These are phyloP conservation scores for Bugula neritina DNA, from an alignment of 2,888 invertebrate species.

Conservation along the genomic window DNA sequence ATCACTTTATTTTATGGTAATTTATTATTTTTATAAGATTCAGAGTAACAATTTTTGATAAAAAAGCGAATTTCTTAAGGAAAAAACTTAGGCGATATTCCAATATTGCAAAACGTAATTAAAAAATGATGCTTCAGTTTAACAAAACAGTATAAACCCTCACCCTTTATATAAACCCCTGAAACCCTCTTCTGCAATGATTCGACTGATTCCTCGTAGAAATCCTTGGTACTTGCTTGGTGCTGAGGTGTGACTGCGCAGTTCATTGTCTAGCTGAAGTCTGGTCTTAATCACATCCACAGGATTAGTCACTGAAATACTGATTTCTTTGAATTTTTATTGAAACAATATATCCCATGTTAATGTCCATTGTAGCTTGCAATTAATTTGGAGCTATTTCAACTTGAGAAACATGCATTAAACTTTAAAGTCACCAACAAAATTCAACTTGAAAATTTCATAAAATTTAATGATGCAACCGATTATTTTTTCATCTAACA, in stretches of 20 bases:
- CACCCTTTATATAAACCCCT: conserved; percentile 42
- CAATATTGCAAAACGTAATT: no score
- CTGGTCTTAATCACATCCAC: conserved; percentile 44
- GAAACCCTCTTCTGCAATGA: conserved; percentile 40
- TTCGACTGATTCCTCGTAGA: conserved; percentile 35
- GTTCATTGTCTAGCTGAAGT: conserved; percentile 43
- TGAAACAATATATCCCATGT: no score
- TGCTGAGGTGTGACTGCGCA: conserved; percentile 29
- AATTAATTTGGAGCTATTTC: no score
- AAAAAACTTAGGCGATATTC: background rate
- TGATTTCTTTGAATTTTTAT: no score
- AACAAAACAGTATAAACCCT: conserved; percentile 20
- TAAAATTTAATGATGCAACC: no score
- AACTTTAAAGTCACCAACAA: no score
- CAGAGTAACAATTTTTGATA: background rate
- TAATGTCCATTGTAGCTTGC: no score
- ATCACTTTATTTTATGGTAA: background rate
- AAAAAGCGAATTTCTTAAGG: background rate
- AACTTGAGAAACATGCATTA: no score
- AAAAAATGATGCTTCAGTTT: no score
- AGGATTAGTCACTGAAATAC: conserved; percentile 39
- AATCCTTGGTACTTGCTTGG: conserved; percentile 40
- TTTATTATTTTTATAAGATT: background rate
- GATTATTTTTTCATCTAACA: no score
- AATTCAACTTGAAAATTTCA: no score